A percentile compares a stretch with the other conserved stretches of the same genome.
phyloP scores from a whole-genome alignment of 1,140 invertebrate species.

The Brachionus rubens region DNA sequence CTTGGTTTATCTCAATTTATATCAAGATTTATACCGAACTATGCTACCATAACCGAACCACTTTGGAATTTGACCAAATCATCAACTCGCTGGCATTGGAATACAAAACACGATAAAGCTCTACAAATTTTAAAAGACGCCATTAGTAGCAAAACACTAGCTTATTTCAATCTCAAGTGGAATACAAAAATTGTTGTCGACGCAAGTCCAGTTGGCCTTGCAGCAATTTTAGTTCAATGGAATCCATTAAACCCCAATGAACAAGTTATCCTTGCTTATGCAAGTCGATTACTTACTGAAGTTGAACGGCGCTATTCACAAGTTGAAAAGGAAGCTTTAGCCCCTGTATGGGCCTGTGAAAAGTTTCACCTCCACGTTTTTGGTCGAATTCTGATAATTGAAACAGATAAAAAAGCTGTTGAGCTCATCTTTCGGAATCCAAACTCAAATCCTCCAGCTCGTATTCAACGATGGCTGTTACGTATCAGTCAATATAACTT shows the following conservation, averaged over 20 bases:
- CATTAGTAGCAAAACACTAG: neutral
- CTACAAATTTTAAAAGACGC: neutral
- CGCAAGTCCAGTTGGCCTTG: neutral
- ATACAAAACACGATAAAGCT: neutral
- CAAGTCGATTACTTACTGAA: conserved; percentile 47
- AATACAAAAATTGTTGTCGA: neutral
- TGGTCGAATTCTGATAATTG: too few relatives aligned
- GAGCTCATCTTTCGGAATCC: neutral
- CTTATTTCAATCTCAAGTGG: neutral
- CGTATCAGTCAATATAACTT: too few relatives aligned
- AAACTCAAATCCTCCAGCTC: neutral
- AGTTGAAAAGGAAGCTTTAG: conserved; percentile 49
- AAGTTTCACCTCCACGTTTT: neutral
- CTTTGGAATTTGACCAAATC: neutral
- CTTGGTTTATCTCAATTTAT: neutral
- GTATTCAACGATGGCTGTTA: too few relatives aligned
- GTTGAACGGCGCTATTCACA: conserved; percentile 48
- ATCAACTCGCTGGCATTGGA: neutral
- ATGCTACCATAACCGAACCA: neutral
- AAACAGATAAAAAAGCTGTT: neutral
- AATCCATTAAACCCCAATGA: neutral
- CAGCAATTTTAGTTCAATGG: neutral
- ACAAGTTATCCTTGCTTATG: conserved; percentile 47
- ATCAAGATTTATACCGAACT: neutral
- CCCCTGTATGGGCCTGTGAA: neutral